Base-by-base conservation (phyloP, 2,797 vertebrate species). In the Nyctalus aviator region DNA sequence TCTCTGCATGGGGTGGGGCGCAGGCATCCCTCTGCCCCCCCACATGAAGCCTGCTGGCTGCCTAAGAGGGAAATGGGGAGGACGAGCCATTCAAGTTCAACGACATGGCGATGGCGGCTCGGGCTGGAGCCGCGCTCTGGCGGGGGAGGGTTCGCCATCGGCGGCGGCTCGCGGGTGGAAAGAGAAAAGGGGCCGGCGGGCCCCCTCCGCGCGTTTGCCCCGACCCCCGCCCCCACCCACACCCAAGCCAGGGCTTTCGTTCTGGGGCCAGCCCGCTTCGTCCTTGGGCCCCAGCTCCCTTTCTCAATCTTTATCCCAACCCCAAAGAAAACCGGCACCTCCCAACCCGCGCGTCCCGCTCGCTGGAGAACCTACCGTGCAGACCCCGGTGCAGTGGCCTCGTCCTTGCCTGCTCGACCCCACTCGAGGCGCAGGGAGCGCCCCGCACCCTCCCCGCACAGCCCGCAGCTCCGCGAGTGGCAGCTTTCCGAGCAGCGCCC, bases 11-110 rank as follows among this genome's bases (percentile, higher is more conserved):
- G 86, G 92, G 77, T 91, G 86, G 88, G 91, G 91, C 27, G 17
- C 71, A 66, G 46, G 57, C 83, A 91, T 66, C 50, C 57, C 13
- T 21, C 50, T 78, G n/a, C 27, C 79, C 90, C 94, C 91, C 66
- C 88, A 81, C 91, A 57, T 82, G 73, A 75, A 97, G 88, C 27
- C 76, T 71, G 88, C 95, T 46, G 88, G 73, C 83, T 32, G 85
- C 90, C 44, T 48, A 78, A 92, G 95, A 92, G 88, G 95, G 95
- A 96, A 96, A 96, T 96, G 86, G 59, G 87, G 93, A 97, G 91
- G 97, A 96, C 95, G 96, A 97, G 97, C 97, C 96, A 98, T 98
- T 98, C 98, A 98, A 98, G 98, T 98, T 98, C 98, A 98, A 98
- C 98, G 98, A 98, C 98, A 98, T 96, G 96, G 96, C 93, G 97